Evolutionary conservation across 2,888 invertebrate species (phyloP).

Genomic region (Stramonita haemastoma): DNA sequence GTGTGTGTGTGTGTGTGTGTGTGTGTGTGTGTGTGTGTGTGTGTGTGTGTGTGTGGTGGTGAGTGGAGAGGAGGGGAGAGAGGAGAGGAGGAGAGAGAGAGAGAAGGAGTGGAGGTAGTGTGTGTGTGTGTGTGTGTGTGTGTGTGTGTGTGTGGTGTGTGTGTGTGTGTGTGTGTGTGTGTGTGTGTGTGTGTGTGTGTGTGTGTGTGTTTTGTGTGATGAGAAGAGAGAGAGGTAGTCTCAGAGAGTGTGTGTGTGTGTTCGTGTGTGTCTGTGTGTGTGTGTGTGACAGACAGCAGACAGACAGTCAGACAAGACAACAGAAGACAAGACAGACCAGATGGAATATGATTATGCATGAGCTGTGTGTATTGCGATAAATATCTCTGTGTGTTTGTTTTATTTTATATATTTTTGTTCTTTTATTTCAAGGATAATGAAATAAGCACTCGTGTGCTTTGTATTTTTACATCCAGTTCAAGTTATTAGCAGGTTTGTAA

Average conservation of each 20-base stretch:
- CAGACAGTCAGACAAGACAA: conserved; percentile 2
- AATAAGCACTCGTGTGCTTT: too few relatives aligned
- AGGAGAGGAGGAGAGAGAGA: background rate
- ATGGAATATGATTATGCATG: background rate
- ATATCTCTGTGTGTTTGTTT: too few relatives aligned
- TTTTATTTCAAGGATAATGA: too few relatives aligned
- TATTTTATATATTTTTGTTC: too few relatives aligned
- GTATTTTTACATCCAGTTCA: too few relatives aligned
- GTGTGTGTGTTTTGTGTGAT: conserved; percentile 1
- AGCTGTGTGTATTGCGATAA: too few relatives aligned
- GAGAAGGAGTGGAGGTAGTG: background rate
- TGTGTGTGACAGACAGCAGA: conserved; percentile 4
- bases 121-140: conserved; percentile 16
- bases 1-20: too few relatives aligned
- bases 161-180: conserved; percentile 1
- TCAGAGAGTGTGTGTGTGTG: too few relatives aligned
- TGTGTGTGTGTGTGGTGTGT: conserved; percentile 7
- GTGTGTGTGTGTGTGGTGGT: too few relatives aligned
- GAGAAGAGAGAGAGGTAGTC: background rate
- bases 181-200: background rate
- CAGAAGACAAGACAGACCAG: conserved; percentile 18
- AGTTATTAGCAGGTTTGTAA: too few relatives aligned
- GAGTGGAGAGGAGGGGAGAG: background rate
- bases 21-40: too few relatives aligned
- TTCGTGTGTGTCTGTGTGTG: conserved; percentile 5